A percentile compares a stretch with the other conserved stretches of the same genome.
Evolutionary conservation across 2,797 vertebrate genomes (phyloP).

Genomic region (Propithecus deckenii): DNA sequence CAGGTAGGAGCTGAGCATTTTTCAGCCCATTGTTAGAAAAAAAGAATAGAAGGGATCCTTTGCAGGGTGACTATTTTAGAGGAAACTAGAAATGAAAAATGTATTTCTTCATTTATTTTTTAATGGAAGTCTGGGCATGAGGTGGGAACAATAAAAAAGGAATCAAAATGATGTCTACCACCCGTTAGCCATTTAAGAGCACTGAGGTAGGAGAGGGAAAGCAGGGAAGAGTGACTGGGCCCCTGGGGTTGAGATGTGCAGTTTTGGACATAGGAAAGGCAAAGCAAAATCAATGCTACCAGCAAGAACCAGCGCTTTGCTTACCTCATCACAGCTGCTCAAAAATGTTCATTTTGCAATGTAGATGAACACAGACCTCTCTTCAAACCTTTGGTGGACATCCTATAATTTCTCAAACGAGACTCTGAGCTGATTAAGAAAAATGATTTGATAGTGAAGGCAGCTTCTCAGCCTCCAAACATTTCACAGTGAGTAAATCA

Average conservation of each 20-base stretch:
- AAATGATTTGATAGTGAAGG: not conserved
- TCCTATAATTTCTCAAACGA: constrained; percentile 22
- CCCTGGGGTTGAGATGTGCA: not conserved
- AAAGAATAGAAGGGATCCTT: constrained; percentile 34
- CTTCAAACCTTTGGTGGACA: not conserved
- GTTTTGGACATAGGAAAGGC: constrained; percentile 28
- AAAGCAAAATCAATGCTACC: not conserved
- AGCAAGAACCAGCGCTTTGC: not conserved
- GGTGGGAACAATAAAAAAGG: not conserved
- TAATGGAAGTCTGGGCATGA: constrained; percentile 46
- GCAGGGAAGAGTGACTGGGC: not conserved
- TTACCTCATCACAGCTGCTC: not conserved
- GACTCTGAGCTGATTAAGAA: constrained; percentile 7
- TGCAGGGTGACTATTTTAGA: constrained; percentile 15
- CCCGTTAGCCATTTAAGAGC: constrained; percentile 19
- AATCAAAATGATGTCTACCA: constrained; percentile 13
- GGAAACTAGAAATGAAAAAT: constrained; percentile 55
- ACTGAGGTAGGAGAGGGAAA: not conserved
- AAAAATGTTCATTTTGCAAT: constrained; percentile 15
- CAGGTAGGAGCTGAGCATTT: constrained; percentile 40
- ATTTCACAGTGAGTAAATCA: constrained; percentile 37
- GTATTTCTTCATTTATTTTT: constrained; percentile 49
- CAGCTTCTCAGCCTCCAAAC: constrained; percentile 1
- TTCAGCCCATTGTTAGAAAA: constrained; percentile 44
- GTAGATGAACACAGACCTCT: not conserved